phyloP scores from a whole-genome alignment of 1,140 invertebrate genomes.

The Apis dorsata region DNA sequence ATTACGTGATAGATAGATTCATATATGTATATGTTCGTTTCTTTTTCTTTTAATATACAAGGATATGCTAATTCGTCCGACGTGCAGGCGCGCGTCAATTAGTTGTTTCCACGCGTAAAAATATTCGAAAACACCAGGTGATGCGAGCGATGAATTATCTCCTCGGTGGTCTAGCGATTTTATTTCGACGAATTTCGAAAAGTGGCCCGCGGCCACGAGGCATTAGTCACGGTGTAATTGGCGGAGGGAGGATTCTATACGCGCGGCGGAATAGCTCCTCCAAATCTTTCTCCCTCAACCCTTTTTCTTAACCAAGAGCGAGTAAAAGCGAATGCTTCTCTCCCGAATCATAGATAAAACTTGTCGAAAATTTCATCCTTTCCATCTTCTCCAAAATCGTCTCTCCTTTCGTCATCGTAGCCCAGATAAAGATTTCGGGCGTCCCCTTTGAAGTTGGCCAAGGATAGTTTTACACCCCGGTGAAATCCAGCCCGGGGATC shows the following conservation, averaged over 20 bases:
- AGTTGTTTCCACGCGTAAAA: constrained; percentile 23
- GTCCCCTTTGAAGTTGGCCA: constrained; percentile 49
- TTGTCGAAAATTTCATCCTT: too few species aligned
- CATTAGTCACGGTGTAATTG: constrained; percentile 77
- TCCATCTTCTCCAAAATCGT: not conserved
- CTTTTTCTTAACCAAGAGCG: too few species aligned
- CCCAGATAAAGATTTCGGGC: constrained; percentile 48
- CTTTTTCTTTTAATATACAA: not conserved
- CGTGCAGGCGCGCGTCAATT: constrained; percentile 44
- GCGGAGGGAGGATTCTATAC: constrained; percentile 56
- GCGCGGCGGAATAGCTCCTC: constrained; percentile 6
- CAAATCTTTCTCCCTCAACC: not conserved
- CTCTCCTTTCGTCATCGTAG: not conserved
- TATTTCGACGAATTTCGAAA: constrained; percentile 77
- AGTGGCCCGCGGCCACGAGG: constrained; percentile 68
- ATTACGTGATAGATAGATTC: constrained; percentile 1
- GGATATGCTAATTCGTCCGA: constrained; percentile 14
- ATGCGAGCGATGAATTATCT: constrained; percentile 66
- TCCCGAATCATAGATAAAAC: not conserved
- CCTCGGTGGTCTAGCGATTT: constrained; percentile 68
- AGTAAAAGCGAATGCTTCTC: not conserved
- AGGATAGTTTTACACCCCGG: constrained; percentile 28
- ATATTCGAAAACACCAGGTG: constrained; percentile 30
- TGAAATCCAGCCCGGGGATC: constrained; percentile 33
- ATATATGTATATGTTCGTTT: not conserved